Evolutionary conservation across 2,888 invertebrate genomes (phyloP), one percentile per base, ranked within the genome.

Genomic region (Ophion ellenae): DNA sequence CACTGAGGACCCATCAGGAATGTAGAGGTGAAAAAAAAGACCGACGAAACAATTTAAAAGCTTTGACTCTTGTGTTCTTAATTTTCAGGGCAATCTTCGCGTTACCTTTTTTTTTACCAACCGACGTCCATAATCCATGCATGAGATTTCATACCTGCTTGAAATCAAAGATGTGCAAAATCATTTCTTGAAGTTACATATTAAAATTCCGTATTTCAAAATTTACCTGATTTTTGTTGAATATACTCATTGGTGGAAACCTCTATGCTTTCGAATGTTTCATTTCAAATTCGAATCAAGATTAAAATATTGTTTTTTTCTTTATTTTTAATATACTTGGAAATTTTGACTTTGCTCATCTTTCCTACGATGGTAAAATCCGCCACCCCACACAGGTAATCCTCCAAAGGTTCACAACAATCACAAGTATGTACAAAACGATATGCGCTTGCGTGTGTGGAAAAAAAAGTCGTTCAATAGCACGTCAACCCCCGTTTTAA

Each of bases 401-500:
- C 24, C n/a, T 32, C 32, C 6, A 20, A 32, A 76, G 53, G n/a
- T n/a, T 47, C 24, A 40, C 14, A 47, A 24, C 24, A 63, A 63
- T 63, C n/a, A 3, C 40, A 7, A 74, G 32, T 32, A n/a, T 53
- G n/a, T n/a, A 53, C 11, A 6, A 66, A 53, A 14, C 32, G n/a
- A 76, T 32, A 20, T 66, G 32, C 24, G 36, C 17, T 45, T 63
- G 28, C 36, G n/a, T 5, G 40, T 11, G 9, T 53, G 32, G 0
- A 20, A 59, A 75, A 75, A 64, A 53, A 66, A 67, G 40, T 40
- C 9, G 64, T 64, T 76, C n/a, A 66, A 24, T 32, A 45, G 53
- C 47, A 76, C 75, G 32, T 47, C n/a, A 28, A 53, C 20, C 47
- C 76, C 66, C 28, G n/a, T 28, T 24, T 9, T 4, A 53, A n/a